Percentiles rank a stretch among this genome's conserved stretches.
Evolutionary conservation across 1,140 invertebrate genomes (phyloP).

Genomic region (Stegodyphus dumicola): DNA sequence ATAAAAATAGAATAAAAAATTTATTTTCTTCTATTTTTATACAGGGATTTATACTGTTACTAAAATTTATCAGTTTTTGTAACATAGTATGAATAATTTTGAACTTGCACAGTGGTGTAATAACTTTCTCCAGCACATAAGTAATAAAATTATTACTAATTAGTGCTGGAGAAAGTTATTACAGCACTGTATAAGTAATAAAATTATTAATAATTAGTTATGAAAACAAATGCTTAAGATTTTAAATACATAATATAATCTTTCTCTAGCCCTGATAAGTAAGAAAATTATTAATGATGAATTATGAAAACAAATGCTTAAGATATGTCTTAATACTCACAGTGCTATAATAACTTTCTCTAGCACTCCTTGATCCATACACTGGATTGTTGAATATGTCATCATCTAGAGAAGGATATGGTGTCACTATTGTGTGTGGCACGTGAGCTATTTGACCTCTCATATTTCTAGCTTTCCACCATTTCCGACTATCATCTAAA

Average conservation of each 20-base stretch:
- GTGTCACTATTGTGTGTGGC: conserved; percentile 95
- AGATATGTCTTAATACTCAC: conserved; percentile 8
- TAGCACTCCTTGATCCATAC: conserved; percentile 46
- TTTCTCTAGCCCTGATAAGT: background rate
- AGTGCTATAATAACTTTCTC: conserved; percentile 56
- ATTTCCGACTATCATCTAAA: conserved; percentile 94
- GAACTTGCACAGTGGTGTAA: no score
- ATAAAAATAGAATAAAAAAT: no score
- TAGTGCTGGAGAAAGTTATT: no score
- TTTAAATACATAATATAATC: background rate
- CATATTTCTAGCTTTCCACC: conserved; percentile 97
- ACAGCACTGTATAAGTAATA: no score
- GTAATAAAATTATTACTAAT: no score
- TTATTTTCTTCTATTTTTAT: no score
- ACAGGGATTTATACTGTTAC: no score
- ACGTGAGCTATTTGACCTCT: conserved; percentile 91
- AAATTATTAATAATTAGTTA: no score
- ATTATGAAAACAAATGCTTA: background rate
- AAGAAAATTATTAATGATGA: background rate
- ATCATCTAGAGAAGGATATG: conserved; percentile 64
- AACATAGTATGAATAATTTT: no score
- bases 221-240: no score
- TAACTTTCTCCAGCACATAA: no score
- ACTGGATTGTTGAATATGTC: conserved; percentile 80
- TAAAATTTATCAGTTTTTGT: no score